Conservation (phyloP, 2,888 invertebrate genomes). For the Aphidius colemani region DNA sequence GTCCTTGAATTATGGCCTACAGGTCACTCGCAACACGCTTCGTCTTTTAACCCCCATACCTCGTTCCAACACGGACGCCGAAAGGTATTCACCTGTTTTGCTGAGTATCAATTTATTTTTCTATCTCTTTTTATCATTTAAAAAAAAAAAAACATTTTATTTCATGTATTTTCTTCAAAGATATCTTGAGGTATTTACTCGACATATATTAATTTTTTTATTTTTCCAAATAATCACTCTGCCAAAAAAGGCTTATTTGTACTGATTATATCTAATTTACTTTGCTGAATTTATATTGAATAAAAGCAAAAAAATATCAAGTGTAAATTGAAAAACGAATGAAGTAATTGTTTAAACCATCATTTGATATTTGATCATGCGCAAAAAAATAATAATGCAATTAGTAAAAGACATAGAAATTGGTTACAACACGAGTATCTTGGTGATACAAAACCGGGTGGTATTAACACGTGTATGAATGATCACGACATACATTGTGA, state of each 20-base stretch:
- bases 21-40: slow-evolving; percentile 57
- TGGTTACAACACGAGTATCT: neutral
- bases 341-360: too few relatives aligned
- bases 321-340: too few relatives aligned
- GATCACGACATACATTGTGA: slow-evolving; percentile 14
- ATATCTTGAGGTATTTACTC: too few relatives aligned
- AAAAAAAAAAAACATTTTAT: neutral
- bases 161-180: too few relatives aligned
- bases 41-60: slow-evolving; percentile 55
- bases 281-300: too few relatives aligned
- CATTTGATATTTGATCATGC: slow-evolving; percentile 22
- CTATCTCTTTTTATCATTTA: neutral
- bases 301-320: too few relatives aligned
- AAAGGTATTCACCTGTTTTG: slow-evolving; percentile 15
- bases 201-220: too few relatives aligned
- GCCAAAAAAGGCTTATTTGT: too few relatives aligned
- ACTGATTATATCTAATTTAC: too few relatives aligned
- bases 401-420: neutral
- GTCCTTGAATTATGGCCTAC: slow-evolving; percentile 54
- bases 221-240: too few relatives aligned
- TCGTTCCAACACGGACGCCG: slow-evolving; percentile 20
- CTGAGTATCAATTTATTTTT: neutral
- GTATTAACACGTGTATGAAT: slow-evolving; percentile 22
- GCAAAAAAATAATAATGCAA: slow-evolving; percentile 3
- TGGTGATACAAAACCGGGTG: neutral